phyloP scores from a whole-genome alignment of 1,140 invertebrate species.

The Drosophila sp. region DNA sequence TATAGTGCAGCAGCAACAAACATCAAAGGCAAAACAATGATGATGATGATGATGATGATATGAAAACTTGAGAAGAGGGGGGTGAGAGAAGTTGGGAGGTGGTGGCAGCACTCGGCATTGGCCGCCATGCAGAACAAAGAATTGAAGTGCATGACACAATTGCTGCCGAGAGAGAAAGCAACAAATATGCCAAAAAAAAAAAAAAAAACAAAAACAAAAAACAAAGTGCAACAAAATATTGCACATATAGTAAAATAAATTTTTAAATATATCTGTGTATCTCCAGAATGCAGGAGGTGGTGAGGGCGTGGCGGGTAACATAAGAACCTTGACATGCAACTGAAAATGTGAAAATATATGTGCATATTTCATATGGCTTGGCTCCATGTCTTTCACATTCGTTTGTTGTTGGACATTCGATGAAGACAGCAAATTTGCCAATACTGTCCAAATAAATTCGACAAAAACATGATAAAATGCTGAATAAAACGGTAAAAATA shows the following conservation, averaged over 20 bases:
- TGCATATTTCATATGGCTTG: not conserved
- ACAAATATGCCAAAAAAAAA: conserved; percentile 46
- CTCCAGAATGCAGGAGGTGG: conserved; percentile 29
- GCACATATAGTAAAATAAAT: conserved; percentile 41
- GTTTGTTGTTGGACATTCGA: conserved; percentile 23
- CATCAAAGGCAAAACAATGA: conserved; percentile 67
- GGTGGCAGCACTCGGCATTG: conserved; percentile 28
- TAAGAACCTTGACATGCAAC: conserved; percentile 66
- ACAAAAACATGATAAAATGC: not conserved
- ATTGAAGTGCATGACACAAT: conserved; percentile 76
- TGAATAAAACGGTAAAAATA: not conserved
- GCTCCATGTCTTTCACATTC: not conserved
- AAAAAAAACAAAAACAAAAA: too few relatives aligned
- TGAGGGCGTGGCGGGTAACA: conserved; percentile 11
- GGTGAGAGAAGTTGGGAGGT: not conserved
- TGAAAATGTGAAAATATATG: conserved; percentile 10
- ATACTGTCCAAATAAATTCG: conserved; percentile 27
- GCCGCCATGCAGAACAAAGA: conserved; percentile 48
- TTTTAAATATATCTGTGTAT: conserved; percentile 43
- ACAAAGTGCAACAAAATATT: conserved; percentile 55
- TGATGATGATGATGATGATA: conserved; percentile 49
- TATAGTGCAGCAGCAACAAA: conserved; percentile 55
- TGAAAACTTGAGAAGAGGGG: conserved; percentile 23
- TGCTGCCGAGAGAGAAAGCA: conserved; percentile 34
- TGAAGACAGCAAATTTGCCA: conserved; percentile 43